phyloP scores from a whole-genome alignment of 2,888 invertebrate genomes.

The Epirrhoe tristata region DNA sequence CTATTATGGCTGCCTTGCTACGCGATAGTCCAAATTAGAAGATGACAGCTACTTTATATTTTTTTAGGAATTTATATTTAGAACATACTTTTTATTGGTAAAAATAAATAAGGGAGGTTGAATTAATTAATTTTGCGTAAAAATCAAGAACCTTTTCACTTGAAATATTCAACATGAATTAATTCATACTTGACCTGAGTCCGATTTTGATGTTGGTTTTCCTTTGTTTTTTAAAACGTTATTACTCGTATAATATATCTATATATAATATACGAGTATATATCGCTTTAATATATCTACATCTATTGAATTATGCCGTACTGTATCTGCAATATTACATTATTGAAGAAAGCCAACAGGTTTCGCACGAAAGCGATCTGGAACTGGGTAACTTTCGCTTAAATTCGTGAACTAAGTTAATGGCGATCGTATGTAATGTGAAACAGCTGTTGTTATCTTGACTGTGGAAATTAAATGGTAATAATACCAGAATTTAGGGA shows the following conservation, averaged over 20 bases:
- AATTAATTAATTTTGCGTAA: too few relatives aligned
- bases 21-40: conserved; percentile 45
- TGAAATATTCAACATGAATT: too few relatives aligned
- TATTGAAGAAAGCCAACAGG: conserved; percentile 76
- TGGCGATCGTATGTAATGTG: conserved; percentile 35
- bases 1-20: conserved; percentile 45
- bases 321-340: conserved; percentile 53
- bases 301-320: conserved; percentile 38
- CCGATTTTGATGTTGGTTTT: too few relatives aligned
- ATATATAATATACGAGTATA: too few relatives aligned
- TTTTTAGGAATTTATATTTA: too few relatives aligned
- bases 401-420: conserved; percentile 42
- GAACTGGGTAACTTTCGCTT: conserved; percentile 62
- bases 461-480: not conserved
- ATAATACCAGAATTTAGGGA: not conserved
- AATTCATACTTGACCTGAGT: too few relatives aligned
- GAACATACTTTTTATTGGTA: too few relatives aligned
- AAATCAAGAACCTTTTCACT: too few relatives aligned
- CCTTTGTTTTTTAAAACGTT: too few relatives aligned
- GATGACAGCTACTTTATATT: conserved; percentile 8
- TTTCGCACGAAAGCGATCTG: conserved; percentile 62
- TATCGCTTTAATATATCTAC: not conserved
- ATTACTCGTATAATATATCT: too few relatives aligned
- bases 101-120: too few relatives aligned
- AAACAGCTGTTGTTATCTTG: conserved; percentile 15